These are phyloP conservation scores for Gordius sp. DNA, from an alignment of 2,888 invertebrate genomes.

Conservation along the genomic window DNA sequence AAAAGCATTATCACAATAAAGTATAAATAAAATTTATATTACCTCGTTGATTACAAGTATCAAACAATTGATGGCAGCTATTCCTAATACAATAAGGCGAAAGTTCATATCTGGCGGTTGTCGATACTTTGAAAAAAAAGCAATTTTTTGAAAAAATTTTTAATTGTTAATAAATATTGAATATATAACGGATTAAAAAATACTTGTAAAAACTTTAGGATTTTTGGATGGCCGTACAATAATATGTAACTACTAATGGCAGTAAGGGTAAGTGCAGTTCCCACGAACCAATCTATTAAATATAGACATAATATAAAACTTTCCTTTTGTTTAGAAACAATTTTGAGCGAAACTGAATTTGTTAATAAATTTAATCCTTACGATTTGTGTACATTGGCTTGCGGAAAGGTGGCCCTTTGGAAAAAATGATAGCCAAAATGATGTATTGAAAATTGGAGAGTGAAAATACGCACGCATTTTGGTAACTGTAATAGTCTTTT, in stretches of 20 bases:
- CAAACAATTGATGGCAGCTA: neutral
- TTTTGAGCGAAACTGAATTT: neutral
- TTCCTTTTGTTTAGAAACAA: neutral
- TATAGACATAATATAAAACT: neutral
- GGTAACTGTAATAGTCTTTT: conserved; percentile 15
- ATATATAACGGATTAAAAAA: neutral
- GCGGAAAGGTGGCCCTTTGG: conserved; percentile 49
- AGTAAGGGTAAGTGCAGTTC: neutral
- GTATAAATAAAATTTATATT: too few relatives aligned
- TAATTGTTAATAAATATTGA: neutral
- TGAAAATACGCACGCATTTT: conserved; percentile 40
- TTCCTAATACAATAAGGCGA: neutral
- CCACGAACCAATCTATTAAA: neutral
- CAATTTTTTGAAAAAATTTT: neutral
- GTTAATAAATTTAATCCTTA: neutral
- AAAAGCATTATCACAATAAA: too few relatives aligned
- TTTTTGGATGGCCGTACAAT: conserved; percentile 9
- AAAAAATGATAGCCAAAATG: conserved; percentile 47
- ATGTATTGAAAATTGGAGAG: conserved; percentile 52
- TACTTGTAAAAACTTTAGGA: conserved; percentile 4
- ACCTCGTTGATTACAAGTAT: conserved; percentile 1
- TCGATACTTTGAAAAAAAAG: conserved; percentile 6
- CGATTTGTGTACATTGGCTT: conserved; percentile 38
- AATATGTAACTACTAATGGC: neutral
- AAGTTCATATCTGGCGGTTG: neutral